Conservation (phyloP, 2,888 invertebrate species). For the Pachliopta kotzebuea region DNA sequence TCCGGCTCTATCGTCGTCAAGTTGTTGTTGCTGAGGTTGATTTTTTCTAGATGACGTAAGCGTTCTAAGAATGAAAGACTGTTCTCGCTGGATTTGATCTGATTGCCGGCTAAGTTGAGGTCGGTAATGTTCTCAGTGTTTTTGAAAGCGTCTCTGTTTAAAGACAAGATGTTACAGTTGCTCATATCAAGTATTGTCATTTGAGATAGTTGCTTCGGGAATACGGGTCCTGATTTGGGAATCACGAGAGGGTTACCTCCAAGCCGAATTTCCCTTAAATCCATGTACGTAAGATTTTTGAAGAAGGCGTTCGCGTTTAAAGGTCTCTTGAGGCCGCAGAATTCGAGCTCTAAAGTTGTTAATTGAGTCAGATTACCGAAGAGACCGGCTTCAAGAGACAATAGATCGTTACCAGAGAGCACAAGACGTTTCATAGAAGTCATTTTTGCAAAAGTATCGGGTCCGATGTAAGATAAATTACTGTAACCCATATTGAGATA, state of each 20-base stretch:
- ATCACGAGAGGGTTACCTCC: conserved; percentile 85
- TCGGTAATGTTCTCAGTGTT: conserved; percentile 82
- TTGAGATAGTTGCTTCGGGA: conserved; percentile 83
- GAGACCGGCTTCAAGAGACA: conserved; percentile 83
- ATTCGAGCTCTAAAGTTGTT: conserved; percentile 84
- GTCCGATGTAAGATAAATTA: conserved; percentile 83
- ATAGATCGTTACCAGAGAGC: conserved; percentile 84
- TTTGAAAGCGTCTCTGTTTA: conserved; percentile 82
- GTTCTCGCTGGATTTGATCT: conserved; percentile 67
- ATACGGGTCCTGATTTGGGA: conserved; percentile 78
- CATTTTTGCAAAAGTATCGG: conserved; percentile 85
- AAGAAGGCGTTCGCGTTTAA: conserved; percentile 84
- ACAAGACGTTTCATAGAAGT: conserved; percentile 83
- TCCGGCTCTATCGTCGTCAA: conserved; percentile 80
- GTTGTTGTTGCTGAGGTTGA: conserved; percentile 84
- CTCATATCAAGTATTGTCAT: conserved; percentile 83
- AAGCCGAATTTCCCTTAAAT: conserved; percentile 84
- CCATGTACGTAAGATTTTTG: conserved; percentile 82
- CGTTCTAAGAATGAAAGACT: conserved; percentile 79
- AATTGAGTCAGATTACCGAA: conserved; percentile 84
- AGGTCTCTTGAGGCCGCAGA: conserved; percentile 83
- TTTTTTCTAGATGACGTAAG: conserved; percentile 77
- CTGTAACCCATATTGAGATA: conserved; percentile 88
- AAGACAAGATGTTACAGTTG: conserved; percentile 81
- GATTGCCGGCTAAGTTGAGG: conserved; percentile 82